These are phyloP conservation scores for Sinocyclocheilus rhinocerous DNA, from an alignment of 2,113 vertebrate species.

Conservation along the genomic window DNA sequence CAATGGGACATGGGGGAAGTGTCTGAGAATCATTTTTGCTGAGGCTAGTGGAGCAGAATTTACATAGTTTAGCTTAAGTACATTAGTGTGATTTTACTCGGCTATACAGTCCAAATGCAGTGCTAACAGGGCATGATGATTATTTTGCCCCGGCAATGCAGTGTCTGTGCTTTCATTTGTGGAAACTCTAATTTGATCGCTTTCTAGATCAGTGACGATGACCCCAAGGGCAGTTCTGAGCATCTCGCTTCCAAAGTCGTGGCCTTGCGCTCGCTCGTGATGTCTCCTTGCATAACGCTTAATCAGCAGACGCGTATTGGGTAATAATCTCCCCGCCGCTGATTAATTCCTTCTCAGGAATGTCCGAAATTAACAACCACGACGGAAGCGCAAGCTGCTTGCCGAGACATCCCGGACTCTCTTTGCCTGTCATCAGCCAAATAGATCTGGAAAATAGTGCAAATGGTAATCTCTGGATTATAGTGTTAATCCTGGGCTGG, in stretches of 20 bases:
- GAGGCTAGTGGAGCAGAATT: background rate
- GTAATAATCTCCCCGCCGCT: slow-evolving; percentile 41
- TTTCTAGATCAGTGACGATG: slow-evolving; percentile 5
- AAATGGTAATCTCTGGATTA: slow-evolving; percentile 58
- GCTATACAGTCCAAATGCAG: background rate
- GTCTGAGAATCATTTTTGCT: background rate
- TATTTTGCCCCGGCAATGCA: background rate
- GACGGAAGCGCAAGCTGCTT: slow-evolving; percentile 21
- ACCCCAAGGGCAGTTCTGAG: background rate
- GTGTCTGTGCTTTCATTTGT: slow-evolving; percentile 1
- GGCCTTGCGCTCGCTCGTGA: background rate
- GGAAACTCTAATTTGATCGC: background rate
- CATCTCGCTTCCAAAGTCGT: background rate
- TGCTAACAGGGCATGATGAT: background rate
- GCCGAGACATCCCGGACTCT: background rate
- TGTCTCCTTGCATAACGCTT: slow-evolving; percentile 38
- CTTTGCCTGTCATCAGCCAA: slow-evolving; percentile 16
- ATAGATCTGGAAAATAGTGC: slow-evolving; percentile 13
- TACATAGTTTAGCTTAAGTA: background rate
- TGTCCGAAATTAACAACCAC: slow-evolving; percentile 29
- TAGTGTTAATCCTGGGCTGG: slow-evolving; percentile 51
- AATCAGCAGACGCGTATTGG: slow-evolving; percentile 4
- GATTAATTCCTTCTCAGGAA: slow-evolving; percentile 30
- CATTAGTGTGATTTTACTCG: background rate
- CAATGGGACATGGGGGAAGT: background rate